These are phyloP conservation scores for silkworm (Bombyx mori) DNA, from an alignment of 1,140 invertebrate species.

Conservation along the genomic window DNA sequence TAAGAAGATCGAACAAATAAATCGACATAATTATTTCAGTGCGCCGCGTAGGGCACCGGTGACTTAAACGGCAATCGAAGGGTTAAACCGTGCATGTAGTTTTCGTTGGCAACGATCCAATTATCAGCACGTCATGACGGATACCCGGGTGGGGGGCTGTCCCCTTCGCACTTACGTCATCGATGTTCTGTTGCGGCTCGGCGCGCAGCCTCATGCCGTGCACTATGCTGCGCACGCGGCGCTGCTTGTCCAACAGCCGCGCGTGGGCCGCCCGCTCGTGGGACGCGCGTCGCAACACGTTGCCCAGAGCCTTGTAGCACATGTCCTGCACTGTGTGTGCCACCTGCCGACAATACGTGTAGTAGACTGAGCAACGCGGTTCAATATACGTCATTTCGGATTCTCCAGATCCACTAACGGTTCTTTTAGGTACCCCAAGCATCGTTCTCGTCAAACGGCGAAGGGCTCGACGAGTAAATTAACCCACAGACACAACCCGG, in stretches of 20 bases:
- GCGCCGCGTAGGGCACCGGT: too few species aligned
- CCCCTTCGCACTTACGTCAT: slow-evolving; percentile 78
- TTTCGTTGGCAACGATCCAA: too few species aligned
- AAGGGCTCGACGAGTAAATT: neutral
- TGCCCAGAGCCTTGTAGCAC: slow-evolving; percentile 84
- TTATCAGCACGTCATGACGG: slow-evolving; percentile 82
- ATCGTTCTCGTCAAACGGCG: neutral
- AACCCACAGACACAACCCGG: too few species aligned
- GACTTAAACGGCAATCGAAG: too few species aligned
- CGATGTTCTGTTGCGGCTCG: slow-evolving; percentile 81
- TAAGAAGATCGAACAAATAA: too few species aligned
- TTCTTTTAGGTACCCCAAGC: neutral
- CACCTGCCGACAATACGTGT: slow-evolving; percentile 61
- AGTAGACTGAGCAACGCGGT: too few species aligned
- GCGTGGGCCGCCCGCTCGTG: slow-evolving; percentile 77
- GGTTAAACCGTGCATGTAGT: too few species aligned
- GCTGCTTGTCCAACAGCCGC: slow-evolving; percentile 87
- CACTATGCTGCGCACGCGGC: slow-evolving; percentile 84
- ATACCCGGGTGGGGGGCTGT: slow-evolving; percentile 80
- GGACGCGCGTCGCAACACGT: slow-evolving; percentile 75
- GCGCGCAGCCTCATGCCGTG: slow-evolving; percentile 82
- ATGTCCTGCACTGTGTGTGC: slow-evolving; percentile 81
- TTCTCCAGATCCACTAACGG: too few species aligned
- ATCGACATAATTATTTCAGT: too few species aligned
- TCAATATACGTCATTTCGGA: too few species aligned